Evolutionary conservation across 2,888 invertebrate genomes (phyloP), one percentile per base, ranked within the genome.

Genomic region (Agonopterix subpropinquella): DNA sequence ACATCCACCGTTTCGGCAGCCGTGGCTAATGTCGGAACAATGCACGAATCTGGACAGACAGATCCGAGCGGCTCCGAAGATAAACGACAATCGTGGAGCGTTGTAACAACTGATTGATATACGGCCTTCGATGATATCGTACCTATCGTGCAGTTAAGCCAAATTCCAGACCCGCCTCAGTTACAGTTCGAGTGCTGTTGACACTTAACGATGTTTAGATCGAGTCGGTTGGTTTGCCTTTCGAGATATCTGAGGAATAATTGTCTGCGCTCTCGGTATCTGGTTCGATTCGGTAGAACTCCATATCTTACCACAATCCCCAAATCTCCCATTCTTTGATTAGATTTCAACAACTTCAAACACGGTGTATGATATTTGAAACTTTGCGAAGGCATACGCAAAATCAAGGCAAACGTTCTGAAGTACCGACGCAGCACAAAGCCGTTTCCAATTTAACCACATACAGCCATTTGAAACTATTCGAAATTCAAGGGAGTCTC

Each of bases 71-170:
- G 72, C 65, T 62, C 70, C 79, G 79, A 84, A 87, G 87, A 88
- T 86, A 88, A 88, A 87, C 86, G 85, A 85, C 85, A 84, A 81
- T 74, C 80, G 77, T 78, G 67, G 73, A 80, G 71, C 82, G 73
- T 69, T 82, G 85, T 86, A 85, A 85, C 86, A 85, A 83, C 80
- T 86, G 87, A 88, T 85, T 87, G 87, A 87, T 87, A 82, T 84
- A 86, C 82, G 78, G 77, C 73, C 70, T 71, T 61, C 70, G 77
- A 80, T 82, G 81, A 83, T 84, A 81, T 76, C 80, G 76, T 75
- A 72, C 64, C 62, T 69, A 73, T 65, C 75, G 73, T 71, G 66
- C 69, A 72, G 71, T 64, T 64, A 65, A 74, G 67, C 77, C 65
- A 58, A 81, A 85, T 84, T 83, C 80, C 83, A 75, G 70, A 80